Base-by-base conservation (phyloP, 2,888 invertebrate genomes). In the Caprella mutica region DNA sequence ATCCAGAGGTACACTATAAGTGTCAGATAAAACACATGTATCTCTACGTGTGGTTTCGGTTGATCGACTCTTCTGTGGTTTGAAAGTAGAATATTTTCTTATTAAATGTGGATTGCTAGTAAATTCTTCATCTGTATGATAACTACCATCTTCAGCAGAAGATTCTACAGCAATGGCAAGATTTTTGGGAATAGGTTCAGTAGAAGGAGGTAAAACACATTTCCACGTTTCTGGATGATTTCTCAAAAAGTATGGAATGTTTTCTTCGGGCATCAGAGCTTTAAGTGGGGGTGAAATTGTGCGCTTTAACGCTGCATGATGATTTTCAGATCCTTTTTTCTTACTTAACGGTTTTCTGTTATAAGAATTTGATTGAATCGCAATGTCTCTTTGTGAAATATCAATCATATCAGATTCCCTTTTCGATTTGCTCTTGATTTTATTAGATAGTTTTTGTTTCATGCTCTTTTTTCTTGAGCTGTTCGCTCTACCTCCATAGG, bases 221-320 rank as follows among this genome's bases (percentile, higher is more conserved):
- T 58, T 57, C 61, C 61, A 61, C 17, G 58, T 38, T 8, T 52
- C 38, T 12, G 42, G 46, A 46, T 61, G 61, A 27, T 61, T 61
- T 8, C 58, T 43, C 14, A 61, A 40, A 38, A 61, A 61, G 42
- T 61, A 61, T 19, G 61, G 61, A 40, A 61, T 58, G 23, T 46
- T 27, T 3, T 46, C 33, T 38, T 60, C 58, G 6, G 60, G 56
- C 23, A 56, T 54, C 9, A 35, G 35, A 9, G 19, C 48, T 30
- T 24, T 23, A 6, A 30, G 14, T 4, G 6, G 3, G 6, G 27
- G 33, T n/a, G n/a, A n/a, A n/a, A n/a, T n/a, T n/a, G n/a, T n/a
- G n/a, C n/a, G n/a, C n/a, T n/a, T n/a, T n/a, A n/a, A n/a, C n/a
- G n/a, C n/a, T n/a, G n/a, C n/a, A n/a, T n/a, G n/a, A n/a, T n/a